Base-by-base conservation (phyloP, 2,888 invertebrate species). In the Campopleginae sp. region DNA sequence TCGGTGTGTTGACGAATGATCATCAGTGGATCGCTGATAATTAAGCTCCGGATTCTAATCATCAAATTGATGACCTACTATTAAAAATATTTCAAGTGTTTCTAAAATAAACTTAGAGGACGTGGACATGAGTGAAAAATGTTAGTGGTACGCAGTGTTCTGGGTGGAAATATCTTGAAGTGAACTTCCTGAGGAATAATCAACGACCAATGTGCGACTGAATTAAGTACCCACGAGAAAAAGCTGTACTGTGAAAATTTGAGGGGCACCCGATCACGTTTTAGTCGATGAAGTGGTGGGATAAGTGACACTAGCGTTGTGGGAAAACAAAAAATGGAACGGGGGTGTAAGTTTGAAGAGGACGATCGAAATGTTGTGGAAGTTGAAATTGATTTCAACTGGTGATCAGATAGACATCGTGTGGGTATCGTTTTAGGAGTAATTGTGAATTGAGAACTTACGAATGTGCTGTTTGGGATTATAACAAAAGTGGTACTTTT, bases 21-120 rank as follows among this genome's bases (percentile, higher is more conserved):
- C 90, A 89, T 89, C 88, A 89, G 88, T 89, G 88, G 86, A 89
- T 90, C 87, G 87, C 89, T 90, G 92, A 90, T 89, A 90, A 88
- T 88, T 89, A 88, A 89, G 86, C 88, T 87, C 66, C 8, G 10
- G 4, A 19, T 54, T 23, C 14, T 27, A 14, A 6, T 27, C 4
- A 58, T 27, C 27, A 58, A 14, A 14, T 58, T 58, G 1, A 58
- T 3, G 27, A 58, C n/a, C n/a, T n/a, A n/a, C n/a, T n/a, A 14
- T 14, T 27, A 14, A 1, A 14, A 51, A 14, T 12, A 27, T 27
- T 27, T 27, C 27, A 27, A 46, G 38, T 38, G 38, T 38, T 31
- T 12, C 17, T 3, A 10, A 12, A 46, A 44, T 27, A n/a, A 2
- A 46, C 6, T 17, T 6, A 5, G 1, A 4, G 27, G 42, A 38